A percentile compares a stretch with the other conserved stretches of the same genome.
Conservation (phyloP, 2,888 invertebrate species). For the Epirrhoe alternata region DNA sequence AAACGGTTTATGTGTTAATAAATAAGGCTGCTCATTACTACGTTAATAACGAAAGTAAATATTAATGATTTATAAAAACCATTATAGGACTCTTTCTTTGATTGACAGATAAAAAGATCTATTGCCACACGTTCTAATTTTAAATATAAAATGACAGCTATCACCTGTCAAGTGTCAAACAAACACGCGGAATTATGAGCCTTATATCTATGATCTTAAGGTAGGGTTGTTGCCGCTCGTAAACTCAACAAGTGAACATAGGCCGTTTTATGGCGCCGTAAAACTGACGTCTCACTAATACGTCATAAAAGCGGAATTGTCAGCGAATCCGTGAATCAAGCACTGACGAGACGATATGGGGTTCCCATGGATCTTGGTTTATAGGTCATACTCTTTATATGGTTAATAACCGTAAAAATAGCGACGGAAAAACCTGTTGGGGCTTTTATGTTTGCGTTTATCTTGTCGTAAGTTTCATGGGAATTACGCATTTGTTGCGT, state of each 20-base stretch:
- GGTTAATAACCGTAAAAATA: slow-evolving; percentile 63
- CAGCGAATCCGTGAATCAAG: slow-evolving; percentile 46
- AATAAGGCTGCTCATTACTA: neutral
- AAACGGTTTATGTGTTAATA: neutral
- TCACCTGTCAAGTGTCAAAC: slow-evolving; percentile 36
- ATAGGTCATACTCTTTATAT: slow-evolving; percentile 57
- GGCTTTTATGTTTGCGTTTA: slow-evolving; percentile 32
- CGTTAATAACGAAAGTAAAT: neutral
- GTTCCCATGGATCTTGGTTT: slow-evolving; percentile 48
- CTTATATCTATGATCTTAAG: slow-evolving; percentile 25
- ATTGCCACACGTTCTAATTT: slow-evolving; percentile 35
- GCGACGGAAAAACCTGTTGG: slow-evolving; percentile 46
- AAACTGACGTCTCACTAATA: slow-evolving; percentile 79
- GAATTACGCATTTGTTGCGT: slow-evolving; percentile 11
- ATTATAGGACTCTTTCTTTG: slow-evolving; percentile 24
- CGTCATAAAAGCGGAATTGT: slow-evolving; percentile 71
- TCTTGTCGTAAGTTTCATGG: slow-evolving; percentile 26
- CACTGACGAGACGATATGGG: slow-evolving; percentile 54
- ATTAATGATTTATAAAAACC: slow-evolving; percentile 9
- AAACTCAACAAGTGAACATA: slow-evolving; percentile 80
- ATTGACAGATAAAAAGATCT: slow-evolving; percentile 28
- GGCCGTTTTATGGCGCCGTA: slow-evolving; percentile 73
- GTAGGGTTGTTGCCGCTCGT: slow-evolving; percentile 50
- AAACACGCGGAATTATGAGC: slow-evolving; percentile 15
- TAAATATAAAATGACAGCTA: slow-evolving; percentile 33